These are phyloP conservation scores for Aphelocoma coerulescens DNA, from an alignment of 2,113 vertebrate species.

Conservation along the genomic window DNA sequence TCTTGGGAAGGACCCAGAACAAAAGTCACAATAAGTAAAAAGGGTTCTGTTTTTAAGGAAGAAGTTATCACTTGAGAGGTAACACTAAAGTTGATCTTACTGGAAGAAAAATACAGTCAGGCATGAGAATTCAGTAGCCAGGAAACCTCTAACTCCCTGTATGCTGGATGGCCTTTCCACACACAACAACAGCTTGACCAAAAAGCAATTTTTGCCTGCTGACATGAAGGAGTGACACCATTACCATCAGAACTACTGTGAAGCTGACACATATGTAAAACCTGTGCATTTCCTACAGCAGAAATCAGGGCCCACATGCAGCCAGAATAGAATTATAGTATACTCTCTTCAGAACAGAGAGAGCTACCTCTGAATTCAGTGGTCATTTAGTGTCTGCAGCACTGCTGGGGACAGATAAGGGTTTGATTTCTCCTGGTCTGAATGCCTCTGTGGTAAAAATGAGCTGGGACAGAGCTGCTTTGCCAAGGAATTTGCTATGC, in stretches of 20 bases:
- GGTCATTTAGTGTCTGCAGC: not conserved
- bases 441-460: not conserved
- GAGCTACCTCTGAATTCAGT: not conserved
- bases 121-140: not conserved
- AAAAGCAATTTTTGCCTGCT: not conserved
- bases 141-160: not conserved
- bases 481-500: not conserved
- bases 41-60: fast-evolving
- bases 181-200: not conserved
- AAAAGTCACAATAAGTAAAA: not conserved
- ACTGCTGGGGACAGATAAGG: not conserved
- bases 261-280: not conserved
- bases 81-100: not conserved
- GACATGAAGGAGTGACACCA: not conserved
- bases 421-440: not conserved
- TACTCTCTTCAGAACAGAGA: not conserved
- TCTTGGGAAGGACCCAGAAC: not conserved
- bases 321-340: not conserved
- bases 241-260: not conserved
- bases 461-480: not conserved
- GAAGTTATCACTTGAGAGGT: not conserved
- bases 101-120: not conserved
- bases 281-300: not conserved
- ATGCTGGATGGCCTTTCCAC: not conserved
- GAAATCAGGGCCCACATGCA: fast-evolving